Conservation (phyloP, 2,888 invertebrate genomes). For the Euplexia lucipara region DNA sequence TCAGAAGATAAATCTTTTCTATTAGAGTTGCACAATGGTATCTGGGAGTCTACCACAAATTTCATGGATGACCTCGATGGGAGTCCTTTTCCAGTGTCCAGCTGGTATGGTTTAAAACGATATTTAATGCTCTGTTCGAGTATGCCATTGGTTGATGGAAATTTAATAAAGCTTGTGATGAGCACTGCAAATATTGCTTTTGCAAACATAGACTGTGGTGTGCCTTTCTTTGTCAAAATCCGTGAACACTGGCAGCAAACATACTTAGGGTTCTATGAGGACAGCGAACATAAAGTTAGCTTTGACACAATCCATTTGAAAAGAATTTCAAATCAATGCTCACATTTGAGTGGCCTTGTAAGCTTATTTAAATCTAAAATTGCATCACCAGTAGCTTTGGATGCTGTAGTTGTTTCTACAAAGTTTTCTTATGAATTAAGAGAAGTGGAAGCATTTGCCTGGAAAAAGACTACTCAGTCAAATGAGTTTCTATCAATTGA, state of each 20-base stretch:
- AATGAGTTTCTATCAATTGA: conserved; percentile 88
- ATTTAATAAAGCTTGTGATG: conserved; percentile 94
- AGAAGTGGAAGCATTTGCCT: conserved; percentile 91
- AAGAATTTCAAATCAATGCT: conserved; percentile 95
- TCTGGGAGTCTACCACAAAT: conserved; percentile 85
- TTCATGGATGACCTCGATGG: conserved; percentile 85
- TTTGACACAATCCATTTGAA: conserved; percentile 97
- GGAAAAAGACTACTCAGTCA: conserved; percentile 90
- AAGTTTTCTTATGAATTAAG: conserved; percentile 94
- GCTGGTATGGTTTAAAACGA: conserved; percentile 95
- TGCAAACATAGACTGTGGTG: conserved; percentile 94
- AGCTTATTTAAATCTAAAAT: conserved; percentile 97
- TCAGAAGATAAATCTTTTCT: conserved; percentile 90
- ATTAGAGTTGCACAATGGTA: conserved; percentile 82
- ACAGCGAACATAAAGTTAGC: conserved; percentile 94
- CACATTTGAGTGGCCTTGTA: conserved; percentile 95
- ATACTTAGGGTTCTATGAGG: conserved; percentile 95
- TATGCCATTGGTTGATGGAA: conserved; percentile 92
- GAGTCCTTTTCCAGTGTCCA: conserved; percentile 91
- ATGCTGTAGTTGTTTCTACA: conserved; percentile 93
- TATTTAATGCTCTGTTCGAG: conserved; percentile 95
- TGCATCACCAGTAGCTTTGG: conserved; percentile 91
- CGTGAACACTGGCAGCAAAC: conserved; percentile 95
- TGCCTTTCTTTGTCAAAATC: conserved; percentile 97
- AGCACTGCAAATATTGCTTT: conserved; percentile 96